Base-by-base conservation (phyloP, 2,113 vertebrate genomes). In the Neogobius melanostomus region DNA sequence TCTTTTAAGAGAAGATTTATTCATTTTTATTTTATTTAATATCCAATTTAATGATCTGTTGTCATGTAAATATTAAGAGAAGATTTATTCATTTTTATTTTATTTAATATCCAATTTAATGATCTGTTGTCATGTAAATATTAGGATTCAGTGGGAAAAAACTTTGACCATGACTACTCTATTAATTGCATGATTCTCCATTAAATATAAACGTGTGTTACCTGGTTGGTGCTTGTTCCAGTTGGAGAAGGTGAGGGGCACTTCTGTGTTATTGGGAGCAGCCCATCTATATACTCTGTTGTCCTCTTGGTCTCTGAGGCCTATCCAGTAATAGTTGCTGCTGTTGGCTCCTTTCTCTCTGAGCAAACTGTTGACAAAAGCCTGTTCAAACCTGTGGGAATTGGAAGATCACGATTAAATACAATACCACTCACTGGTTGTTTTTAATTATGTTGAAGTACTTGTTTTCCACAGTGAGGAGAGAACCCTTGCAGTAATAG, bases 161-260 rank as follows among this genome's bases (percentile, higher is more conserved):
- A 36, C 28, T 4, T 36, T 36, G 28, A 5, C 28, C 28, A 36
- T 36, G 28, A 36, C 28, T 36, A 2, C 28, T 36, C 28, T 36
- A 36, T 36, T 36, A 36, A 36, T 36, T 36, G 28, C 28, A 36
- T 36, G 28, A 36, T 36, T 36, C 28, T 36, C 28, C 28, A 36
- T 36, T 36, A 5, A 21, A 21, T 21, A 21, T 21, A 21, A 36
- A 36, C 28, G 3, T 36, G 28, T 36, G 28, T 28, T 70, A 98
- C 97, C 92, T 81, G 97, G 97, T 66, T 98, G 94, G 69, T 94
- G 86, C 78, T 88, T 91, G 82, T 95, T 95, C 96, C 97, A 99
- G 92, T 99, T 93, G 53, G 94, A 92, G 88, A 91, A 98, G 47
- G 72, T 88, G 28, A 96, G 74, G 0, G 91, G 91, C 56, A 0